Evolutionary conservation across 2,113 vertebrate genomes (phyloP).

Genomic region (Dolichotis patagonum): DNA sequence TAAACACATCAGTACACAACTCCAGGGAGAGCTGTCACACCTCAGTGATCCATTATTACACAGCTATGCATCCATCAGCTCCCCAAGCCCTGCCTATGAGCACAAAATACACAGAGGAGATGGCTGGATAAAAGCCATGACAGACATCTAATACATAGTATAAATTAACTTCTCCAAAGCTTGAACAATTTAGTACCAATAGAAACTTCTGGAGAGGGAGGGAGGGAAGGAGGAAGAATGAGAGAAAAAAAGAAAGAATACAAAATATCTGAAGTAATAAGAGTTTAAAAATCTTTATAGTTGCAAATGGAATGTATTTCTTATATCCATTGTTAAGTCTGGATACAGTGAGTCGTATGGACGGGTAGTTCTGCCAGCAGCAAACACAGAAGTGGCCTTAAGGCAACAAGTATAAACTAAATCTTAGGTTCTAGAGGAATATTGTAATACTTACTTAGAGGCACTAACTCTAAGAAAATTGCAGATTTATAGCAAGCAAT

Average conservation of each 20-base stretch:
- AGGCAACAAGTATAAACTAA: constrained; percentile 30
- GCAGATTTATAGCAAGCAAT: neutral
- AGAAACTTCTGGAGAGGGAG: neutral
- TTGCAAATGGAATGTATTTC: neutral
- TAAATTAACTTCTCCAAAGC: neutral
- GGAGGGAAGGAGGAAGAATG: neutral
- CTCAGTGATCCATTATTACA: neutral
- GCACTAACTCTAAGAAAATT: neutral
- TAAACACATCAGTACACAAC: neutral
- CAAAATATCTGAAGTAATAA: neutral
- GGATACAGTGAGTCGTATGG: neutral
- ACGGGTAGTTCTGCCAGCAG: constrained; percentile 45
- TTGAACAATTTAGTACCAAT: neutral
- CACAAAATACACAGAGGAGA: neutral
- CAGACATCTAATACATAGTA: neutral
- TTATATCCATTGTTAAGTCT: constrained; percentile 14
- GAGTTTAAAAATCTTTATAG: constrained; percentile 33
- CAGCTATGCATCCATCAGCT: neutral
- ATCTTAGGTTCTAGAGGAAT: neutral
- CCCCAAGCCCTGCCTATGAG: neutral
- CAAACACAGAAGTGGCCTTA: constrained; percentile 1
- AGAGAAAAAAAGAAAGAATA: neutral
- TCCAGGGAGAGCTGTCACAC: neutral
- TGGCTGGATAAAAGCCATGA: neutral
- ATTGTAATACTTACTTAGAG: neutral